Conservation (phyloP, 2,797 vertebrate genomes). For the Thalassophryne amazonica region DNA sequence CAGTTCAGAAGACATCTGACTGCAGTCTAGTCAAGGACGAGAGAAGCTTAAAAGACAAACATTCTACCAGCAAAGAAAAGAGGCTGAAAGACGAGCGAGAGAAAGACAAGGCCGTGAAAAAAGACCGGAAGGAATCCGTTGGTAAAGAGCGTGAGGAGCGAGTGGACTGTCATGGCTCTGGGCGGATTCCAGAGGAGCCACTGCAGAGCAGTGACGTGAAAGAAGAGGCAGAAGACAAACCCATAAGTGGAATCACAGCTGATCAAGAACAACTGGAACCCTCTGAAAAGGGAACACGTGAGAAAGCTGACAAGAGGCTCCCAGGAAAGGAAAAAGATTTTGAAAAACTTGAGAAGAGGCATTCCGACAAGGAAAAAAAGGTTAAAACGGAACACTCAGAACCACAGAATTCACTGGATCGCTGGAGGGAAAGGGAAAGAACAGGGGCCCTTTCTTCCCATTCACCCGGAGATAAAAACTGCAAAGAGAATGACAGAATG, state of each 20-base stretch:
- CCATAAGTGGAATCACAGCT: slow-evolving; percentile 74
- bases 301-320: slow-evolving; percentile 87
- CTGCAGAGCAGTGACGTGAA: slow-evolving; percentile 68
- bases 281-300: slow-evolving; percentile 84
- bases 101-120: slow-evolving; percentile 85
- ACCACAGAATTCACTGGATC: slow-evolving; percentile 81
- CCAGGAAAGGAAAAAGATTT: slow-evolving; percentile 87
- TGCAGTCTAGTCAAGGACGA: slow-evolving; percentile 85
- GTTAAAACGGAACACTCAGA: slow-evolving; percentile 87
- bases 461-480: slow-evolving; percentile 84
- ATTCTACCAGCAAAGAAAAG: slow-evolving; percentile 82
- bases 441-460: slow-evolving; percentile 68
- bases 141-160: slow-evolving; percentile 79
- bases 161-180: slow-evolving; percentile 62
- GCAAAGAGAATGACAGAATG: slow-evolving; percentile 90
- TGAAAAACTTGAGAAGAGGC: slow-evolving; percentile 89
- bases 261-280: slow-evolving; percentile 86
- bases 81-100: slow-evolving; percentile 87
- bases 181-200: slow-evolving; percentile 69
- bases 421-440: slow-evolving; percentile 81
- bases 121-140: slow-evolving; percentile 82
- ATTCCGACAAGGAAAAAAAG: slow-evolving; percentile 91
- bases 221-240: slow-evolving; percentile 84
- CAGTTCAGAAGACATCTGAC: slow-evolving; percentile 82
- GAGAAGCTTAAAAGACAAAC: slow-evolving; percentile 84